Evolutionary conservation across 2,113 vertebrate species (phyloP), one percentile per base, ranked within the genome.

Genomic region (Thunnus maccoyii): DNA sequence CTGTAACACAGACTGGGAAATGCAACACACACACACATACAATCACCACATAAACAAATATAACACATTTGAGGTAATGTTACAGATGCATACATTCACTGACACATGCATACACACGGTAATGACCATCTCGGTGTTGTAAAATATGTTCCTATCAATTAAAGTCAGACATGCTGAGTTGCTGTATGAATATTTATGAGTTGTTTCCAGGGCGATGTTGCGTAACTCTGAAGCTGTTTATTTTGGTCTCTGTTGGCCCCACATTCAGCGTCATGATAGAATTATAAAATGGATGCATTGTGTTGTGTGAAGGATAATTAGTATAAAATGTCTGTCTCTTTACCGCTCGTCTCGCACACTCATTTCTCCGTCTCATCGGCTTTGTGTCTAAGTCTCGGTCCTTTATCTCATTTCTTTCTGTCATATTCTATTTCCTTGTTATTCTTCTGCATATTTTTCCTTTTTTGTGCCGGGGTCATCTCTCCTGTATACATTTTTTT

Each of bases 131-230:
- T 79, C 27, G 12, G 56, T 76, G 71, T 69, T 78, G 25, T 30
- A 63, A 74, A 86, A 90, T 79, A 75, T 83, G 78, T 86, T 88
- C 75, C 84, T 41, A 82, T 90, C 88, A 87, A 84, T 90, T 92
- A 86, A 82, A 83, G 80, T 86, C 79, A 71, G 70, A 75, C 78
- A 63, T 20, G 14, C 71, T n/a, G 73, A 67, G 72, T 70, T 60
- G 22, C 13, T 5, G 22, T 27, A 78, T 89, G 82, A 91, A 90
- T 91, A 91, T 91, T 87, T 67, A 88, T 86, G 81, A 81, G 78
- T 51, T 54, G 77, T 86, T 92, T 91, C 80, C 84, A 87, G 81
- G 76, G 69, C 57, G 64, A 88, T 82, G 88, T 91, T 92, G 84
- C 67, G 4, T 90, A 91, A 92, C 86, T 78, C 10, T 1, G 82